Evolutionary conservation across 2,113 vertebrate species (phyloP), one percentile per base, ranked within the genome.

Genomic region (Tretioscincus oriximinensis): DNA sequence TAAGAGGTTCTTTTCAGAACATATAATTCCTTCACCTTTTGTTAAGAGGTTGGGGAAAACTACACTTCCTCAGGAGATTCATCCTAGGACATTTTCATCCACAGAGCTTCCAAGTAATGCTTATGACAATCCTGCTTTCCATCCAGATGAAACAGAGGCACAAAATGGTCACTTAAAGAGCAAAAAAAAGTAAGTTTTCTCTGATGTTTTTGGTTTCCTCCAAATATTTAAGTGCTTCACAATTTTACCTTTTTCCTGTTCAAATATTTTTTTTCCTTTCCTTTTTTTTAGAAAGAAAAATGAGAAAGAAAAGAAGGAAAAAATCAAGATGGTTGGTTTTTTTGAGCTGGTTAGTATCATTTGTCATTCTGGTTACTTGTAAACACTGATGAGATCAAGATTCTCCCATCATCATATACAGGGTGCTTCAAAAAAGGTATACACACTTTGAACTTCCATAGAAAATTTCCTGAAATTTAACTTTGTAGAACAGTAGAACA

Each of bases 321-420:
- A 85, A 29, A 88, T 65, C 77, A 41, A 0, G 31, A 63, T 78
- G 51, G 90, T 93, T 85, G 91, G 90, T 18, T 1, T 88, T 87
- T 72, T 92, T 61, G 85, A 94, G 72, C 28, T 93, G 93, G 92
- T 94, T 67, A 87, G 93, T 92, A 11, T 75, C 2, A 51, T 58
- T 58, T 58, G 14, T 64, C 64, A 12, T 3, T 29, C n/a, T 47
- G 24, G 12, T 12, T 26, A 28, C 74, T 45, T 45, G 4, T n/a
- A 28, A 22, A 28, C 3, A 20, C 47, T 9, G 3, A 11, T 45
- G 58, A 49, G 24, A 65, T 14, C 28, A 74, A 28, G 29, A 65
- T 26, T 18, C 26, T 16, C 20, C 47, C 41, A 21, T 26, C 1
- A 2, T 10, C 16, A 47, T 47, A 20, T 28, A n/a, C n/a, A n/a